Evolutionary conservation across 2,113 vertebrate genomes (phyloP).

Genomic region (Tyrannus savana): DNA sequence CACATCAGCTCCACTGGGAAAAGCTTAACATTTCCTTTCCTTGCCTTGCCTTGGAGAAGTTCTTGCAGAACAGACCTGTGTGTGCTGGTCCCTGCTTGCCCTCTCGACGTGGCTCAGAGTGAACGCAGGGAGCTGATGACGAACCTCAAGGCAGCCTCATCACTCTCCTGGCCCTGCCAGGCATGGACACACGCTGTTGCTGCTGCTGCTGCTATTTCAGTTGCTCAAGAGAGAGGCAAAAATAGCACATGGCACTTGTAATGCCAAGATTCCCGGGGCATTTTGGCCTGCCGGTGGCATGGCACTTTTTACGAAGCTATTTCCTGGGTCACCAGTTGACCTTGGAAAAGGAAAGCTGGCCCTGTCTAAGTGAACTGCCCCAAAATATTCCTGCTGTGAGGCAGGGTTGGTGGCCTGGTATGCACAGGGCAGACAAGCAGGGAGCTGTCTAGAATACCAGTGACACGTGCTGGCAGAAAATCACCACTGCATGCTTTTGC

Average conservation of each 20-base stretch:
- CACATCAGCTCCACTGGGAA: not conserved
- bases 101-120: not conserved
- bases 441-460: slow-evolving; percentile 54
- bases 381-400: slow-evolving; percentile 26
- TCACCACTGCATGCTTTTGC: slow-evolving; percentile 26
- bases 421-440: not conserved
- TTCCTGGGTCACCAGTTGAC: slow-evolving; percentile 60
- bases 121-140: not conserved
- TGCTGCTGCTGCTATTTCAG: slow-evolving; percentile 57
- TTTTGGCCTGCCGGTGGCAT: slow-evolving; percentile 43
- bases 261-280: slow-evolving; percentile 52
- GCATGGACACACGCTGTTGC: not conserved
- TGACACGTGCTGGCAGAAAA: slow-evolving; percentile 66
- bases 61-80: not conserved
- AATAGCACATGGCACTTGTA: slow-evolving; percentile 20
- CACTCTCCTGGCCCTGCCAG: not conserved
- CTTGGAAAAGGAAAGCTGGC: slow-evolving; percentile 58
- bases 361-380: slow-evolving; percentile 4
- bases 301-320: slow-evolving; percentile 35
- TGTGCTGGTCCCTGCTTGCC: not conserved
- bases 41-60: not conserved
- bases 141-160: not conserved
- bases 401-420: slow-evolving; percentile 18
- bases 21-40: not conserved
- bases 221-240: slow-evolving; percentile 37